Evolutionary conservation across 2,888 invertebrate species (phyloP).

Genomic region (Bruchidius siliquastri): DNA sequence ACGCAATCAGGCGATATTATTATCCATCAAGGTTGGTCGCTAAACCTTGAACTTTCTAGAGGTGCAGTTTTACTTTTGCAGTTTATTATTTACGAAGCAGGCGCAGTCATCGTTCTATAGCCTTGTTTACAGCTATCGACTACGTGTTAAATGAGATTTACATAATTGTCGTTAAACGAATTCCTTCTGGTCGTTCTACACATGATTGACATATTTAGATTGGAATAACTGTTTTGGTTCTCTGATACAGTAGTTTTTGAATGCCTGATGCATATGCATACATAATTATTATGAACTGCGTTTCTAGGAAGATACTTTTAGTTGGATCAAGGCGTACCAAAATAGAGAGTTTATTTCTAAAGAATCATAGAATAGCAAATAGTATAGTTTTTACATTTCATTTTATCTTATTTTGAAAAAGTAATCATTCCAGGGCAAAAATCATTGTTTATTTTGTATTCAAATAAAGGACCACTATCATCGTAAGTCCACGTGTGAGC

Average conservation of each 20-base stretch:
- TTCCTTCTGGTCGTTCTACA: neutral
- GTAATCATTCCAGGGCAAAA: too few species aligned
- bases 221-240: neutral
- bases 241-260: neutral
- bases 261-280: neutral
- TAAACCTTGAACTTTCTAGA: slow-evolving; percentile 19
- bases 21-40: neutral
- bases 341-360: too few species aligned
- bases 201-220: neutral
- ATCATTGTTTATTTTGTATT: too few species aligned
- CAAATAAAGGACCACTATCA: too few species aligned
- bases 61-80: slow-evolving; percentile 15
- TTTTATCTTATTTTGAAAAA: too few species aligned
- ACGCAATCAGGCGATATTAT: neutral
- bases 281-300: neutral
- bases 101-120: slow-evolving; percentile 3
- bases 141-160: slow-evolving; percentile 9
- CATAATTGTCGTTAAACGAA: slow-evolving; percentile 6
- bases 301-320: neutral
- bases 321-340: too few species aligned
- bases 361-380: too few species aligned
- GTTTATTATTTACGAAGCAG: slow-evolving; percentile 13
- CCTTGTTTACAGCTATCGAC: slow-evolving; percentile 5
- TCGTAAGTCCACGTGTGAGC: too few species aligned
- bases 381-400: too few species aligned